phyloP scores from a whole-genome alignment of 1,140 invertebrate genomes.

The Drosophila ohnishii region DNA sequence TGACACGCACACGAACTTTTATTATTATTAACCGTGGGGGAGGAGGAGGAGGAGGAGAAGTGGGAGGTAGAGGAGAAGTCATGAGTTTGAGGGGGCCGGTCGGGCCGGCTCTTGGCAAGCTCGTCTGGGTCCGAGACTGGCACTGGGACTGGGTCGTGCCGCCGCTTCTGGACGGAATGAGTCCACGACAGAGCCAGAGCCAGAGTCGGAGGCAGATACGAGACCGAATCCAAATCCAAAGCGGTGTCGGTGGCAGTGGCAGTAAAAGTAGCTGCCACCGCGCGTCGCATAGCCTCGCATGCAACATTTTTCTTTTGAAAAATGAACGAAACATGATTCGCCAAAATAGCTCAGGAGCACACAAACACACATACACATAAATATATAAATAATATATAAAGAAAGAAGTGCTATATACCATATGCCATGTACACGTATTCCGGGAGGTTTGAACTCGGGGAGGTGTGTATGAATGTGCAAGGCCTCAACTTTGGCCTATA shows the following conservation, averaged over 20 bases:
- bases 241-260: conserved; percentile 58
- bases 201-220: conserved; percentile 20
- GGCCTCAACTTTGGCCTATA: conserved; percentile 77
- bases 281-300: conserved; percentile 63
- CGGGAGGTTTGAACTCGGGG: background rate
- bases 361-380: conserved; percentile 20
- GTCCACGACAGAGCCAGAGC: conserved; percentile 17
- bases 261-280: conserved; percentile 73
- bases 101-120: conserved; percentile 6
- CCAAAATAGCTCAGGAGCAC: conserved; percentile 52
- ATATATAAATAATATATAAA: conserved; percentile 27
- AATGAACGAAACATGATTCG: conserved; percentile 82
- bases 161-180: conserved; percentile 34
- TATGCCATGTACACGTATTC: conserved; percentile 5
- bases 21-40: conserved; percentile 64
- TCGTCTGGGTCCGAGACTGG: conserved; percentile 31
- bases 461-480: conserved; percentile 17
- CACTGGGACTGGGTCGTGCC: conserved; percentile 43
- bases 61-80: conserved; percentile 5
- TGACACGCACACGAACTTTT: conserved; percentile 81
- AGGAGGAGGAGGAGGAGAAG: conserved; percentile 1
- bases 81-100: conserved; percentile 18
- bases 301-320: conserved; percentile 82
- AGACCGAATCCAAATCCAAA: conserved; percentile 18
- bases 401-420: conserved; percentile 48